Evolutionary conservation across 2,888 invertebrate genomes (phyloP), one percentile per base, ranked within the genome.

Genomic region (Corbicula japonica): DNA sequence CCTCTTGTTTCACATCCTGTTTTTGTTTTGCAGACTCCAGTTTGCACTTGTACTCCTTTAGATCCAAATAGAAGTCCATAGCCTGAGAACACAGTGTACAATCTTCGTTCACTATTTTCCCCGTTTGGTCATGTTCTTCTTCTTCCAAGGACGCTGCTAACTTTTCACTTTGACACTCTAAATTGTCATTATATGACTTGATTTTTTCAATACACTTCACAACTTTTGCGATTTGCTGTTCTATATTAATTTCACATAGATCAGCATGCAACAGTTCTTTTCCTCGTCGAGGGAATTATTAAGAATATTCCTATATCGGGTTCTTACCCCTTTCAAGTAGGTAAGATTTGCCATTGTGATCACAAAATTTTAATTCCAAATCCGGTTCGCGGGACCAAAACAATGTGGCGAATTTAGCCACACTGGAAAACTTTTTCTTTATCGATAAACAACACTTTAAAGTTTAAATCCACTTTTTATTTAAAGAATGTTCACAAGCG

Each of bases 371-470:
- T 1, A 28, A 26, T 3, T 2, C 28, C 2, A 2, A 32, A 54
- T 54, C 30, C 54, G 30, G 54, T 23, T 54, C 28, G 54, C 30
- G 54, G 28, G 54, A 54, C 30, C 30, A 54, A 54, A 50, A n/a
- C 50, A 50, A 50, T 50, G 50, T 50, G 46, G 46, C 18, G 46
- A 46, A 46, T 10, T 46, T 10, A 10, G 21, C 46, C 46, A 46
- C 46, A 46, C 18, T 18, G 46, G 46, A 46, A 60, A 34, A 35
- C n/a, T 35, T 32, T 35, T 60, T n/a, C n/a, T n/a, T n/a, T n/a
- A n/a, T n/a, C n/a, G n/a, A n/a, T n/a, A n/a, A n/a, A n/a, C n/a
- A n/a, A n/a, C n/a, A n/a, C n/a, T n/a, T n/a, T n/a, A n/a, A n/a
- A n/a, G n/a, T n/a, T n/a, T n/a, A n/a, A n/a, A n/a, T n/a, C n/a